A percentile compares a stretch with the other conserved stretches of the same genome.
Conservation (phyloP, 2,888 invertebrate genomes). For the Tinea pellionella region DNA sequence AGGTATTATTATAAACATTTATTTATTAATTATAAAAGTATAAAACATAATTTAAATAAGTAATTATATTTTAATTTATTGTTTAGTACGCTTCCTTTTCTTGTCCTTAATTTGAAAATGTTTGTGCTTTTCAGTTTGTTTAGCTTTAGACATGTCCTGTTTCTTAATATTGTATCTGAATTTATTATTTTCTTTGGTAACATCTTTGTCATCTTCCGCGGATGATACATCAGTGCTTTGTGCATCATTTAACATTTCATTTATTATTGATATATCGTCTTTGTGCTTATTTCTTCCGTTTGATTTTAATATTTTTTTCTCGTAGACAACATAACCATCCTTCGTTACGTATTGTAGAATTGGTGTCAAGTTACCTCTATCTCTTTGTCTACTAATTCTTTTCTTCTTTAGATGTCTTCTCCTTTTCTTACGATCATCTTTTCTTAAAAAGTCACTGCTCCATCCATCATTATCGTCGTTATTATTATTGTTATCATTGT, state of each 20-base stretch:
- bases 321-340: conserved; percentile 56
- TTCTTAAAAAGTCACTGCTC: conserved; percentile 11
- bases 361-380: conserved; percentile 35
- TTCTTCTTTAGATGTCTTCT: conserved; percentile 15
- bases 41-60: too few species aligned
- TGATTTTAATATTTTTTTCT: conserved; percentile 42
- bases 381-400: background rate
- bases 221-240: too few species aligned
- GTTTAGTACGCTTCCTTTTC: too few species aligned
- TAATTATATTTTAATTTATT: too few species aligned
- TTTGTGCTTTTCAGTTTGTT: background rate
- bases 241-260: too few species aligned
- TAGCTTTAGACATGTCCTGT: background rate
- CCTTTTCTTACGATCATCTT: conserved; percentile 16
- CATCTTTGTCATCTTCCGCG: too few species aligned
- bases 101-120: too few species aligned
- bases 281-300: background rate
- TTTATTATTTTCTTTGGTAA: background rate
- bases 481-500: conserved; percentile 10
- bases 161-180: background rate
- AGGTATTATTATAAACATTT: too few species aligned
- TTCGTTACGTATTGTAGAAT: conserved; percentile 55
- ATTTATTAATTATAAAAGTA: too few species aligned
- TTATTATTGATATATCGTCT: background rate
- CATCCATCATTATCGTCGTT: conserved; percentile 16